Evolutionary conservation across 2,888 invertebrate species (phyloP).

Genomic region (Oligia strigilis): DNA sequence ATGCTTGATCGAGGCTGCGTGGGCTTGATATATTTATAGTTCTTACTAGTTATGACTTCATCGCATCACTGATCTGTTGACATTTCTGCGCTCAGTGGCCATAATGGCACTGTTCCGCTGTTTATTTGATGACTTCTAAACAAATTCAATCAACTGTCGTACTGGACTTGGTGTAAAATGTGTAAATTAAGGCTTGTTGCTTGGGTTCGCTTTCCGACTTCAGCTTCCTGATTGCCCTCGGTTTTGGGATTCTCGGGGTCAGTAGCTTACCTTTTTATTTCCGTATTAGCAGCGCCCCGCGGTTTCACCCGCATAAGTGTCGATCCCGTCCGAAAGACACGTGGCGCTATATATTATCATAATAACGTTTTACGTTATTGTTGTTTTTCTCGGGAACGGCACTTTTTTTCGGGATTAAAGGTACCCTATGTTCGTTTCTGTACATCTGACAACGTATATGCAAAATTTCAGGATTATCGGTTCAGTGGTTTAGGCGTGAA

Average conservation of each 20-base stretch:
- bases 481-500: no score
- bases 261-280: constrained; percentile 4
- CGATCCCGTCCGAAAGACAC: no score
- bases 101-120: constrained; percentile 65
- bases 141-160: constrained; percentile 39
- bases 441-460: no score
- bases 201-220: neutral
- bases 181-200: neutral
- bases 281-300: neutral
- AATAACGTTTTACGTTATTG: no score
- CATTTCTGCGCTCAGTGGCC: constrained; percentile 70
- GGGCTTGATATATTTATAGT: constrained; percentile 84
- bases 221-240: neutral
- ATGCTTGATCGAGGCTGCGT: constrained; percentile 79
- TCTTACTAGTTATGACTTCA: constrained; percentile 86
- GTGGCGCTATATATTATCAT: no score
- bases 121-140: constrained; percentile 58
- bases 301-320: no score
- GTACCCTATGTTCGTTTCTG: no score
- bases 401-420: no score
- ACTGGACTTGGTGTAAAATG: neutral
- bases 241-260: neutral
- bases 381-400: no score
- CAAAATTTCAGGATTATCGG: no score
- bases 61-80: constrained; percentile 77